phyloP scores from a whole-genome alignment of 2,113 vertebrate genomes.

The Thalassarche chlororhynchos region DNA sequence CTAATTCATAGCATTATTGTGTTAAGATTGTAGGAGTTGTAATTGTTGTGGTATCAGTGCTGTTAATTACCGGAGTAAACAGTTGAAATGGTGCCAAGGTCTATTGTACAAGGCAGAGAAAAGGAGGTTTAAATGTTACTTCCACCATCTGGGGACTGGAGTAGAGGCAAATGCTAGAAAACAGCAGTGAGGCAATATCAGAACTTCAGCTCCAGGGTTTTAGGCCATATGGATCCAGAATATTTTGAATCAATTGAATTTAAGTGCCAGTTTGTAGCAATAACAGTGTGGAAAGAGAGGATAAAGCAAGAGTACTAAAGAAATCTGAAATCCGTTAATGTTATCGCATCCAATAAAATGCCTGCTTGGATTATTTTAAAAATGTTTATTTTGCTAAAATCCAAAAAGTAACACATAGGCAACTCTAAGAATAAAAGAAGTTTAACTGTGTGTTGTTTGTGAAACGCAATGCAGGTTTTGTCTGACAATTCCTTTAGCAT shows the following conservation, averaged over 20 bases:
- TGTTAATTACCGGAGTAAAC: conserved; percentile 99
- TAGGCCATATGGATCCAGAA: conserved; percentile 95
- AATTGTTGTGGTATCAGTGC: conserved; percentile 96
- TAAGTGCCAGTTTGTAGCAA: conserved; percentile 81
- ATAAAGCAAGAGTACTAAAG: conserved; percentile 75
- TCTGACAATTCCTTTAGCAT: not conserved
- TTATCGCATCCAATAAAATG: conserved; percentile 60
- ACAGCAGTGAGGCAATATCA: conserved; percentile 86
- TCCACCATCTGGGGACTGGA: conserved; percentile 98
- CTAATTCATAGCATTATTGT: conserved; percentile 93
- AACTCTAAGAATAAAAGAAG: conserved; percentile 7
- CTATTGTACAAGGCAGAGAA: conserved; percentile 94
- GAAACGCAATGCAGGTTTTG: not conserved
- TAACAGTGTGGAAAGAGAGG: conserved; percentile 73
- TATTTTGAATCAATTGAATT: conserved; percentile 85
- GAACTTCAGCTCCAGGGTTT: conserved; percentile 89
- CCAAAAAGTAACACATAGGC: conserved; percentile 18
- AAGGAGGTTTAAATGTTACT: conserved; percentile 96
- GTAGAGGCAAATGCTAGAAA: conserved; percentile 88
- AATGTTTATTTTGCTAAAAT: conserved; percentile 69
- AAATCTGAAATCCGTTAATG: conserved; percentile 65
- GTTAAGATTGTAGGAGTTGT: conserved; percentile 88
- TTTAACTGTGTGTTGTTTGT: not conserved
- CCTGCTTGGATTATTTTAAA: conserved; percentile 64
- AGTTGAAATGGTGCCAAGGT: conserved; percentile 98